Percentiles rank a stretch among this genome's conserved stretches.
Conservation (phyloP, 2,888 invertebrate species). For the Embidobia sp. region DNA sequence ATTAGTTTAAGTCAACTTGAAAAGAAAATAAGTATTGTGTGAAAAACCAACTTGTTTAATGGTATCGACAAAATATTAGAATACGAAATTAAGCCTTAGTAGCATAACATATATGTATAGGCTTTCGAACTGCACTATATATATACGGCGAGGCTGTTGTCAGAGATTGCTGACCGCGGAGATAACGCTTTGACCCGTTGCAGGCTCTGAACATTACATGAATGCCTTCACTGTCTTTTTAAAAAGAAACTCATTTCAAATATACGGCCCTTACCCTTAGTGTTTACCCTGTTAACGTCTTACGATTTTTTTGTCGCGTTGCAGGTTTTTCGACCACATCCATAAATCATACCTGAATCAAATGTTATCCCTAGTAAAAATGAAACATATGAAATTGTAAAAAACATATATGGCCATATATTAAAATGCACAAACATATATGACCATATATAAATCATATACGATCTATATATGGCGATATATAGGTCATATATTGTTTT, state of each 20-base stretch:
- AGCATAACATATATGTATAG: slow-evolving; percentile 49
- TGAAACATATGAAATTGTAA: too few species aligned
- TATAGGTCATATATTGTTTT: too few species aligned
- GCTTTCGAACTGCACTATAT: slow-evolving; percentile 41
- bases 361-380: too few species aligned
- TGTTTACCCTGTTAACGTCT: slow-evolving; percentile 47
- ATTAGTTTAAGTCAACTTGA: too few species aligned
- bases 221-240: slow-evolving; percentile 79
- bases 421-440: too few species aligned
- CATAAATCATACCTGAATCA: slow-evolving; percentile 53
- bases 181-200: slow-evolving; percentile 81
- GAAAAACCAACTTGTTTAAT: too few species aligned
- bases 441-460: too few species aligned
- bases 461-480: too few species aligned
- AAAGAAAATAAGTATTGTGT: too few species aligned
- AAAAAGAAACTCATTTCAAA: slow-evolving; percentile 67
- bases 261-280: slow-evolving; percentile 68
- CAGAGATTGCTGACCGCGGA: slow-evolving; percentile 80
- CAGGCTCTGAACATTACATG: slow-evolving; percentile 76
- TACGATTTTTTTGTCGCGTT: slow-evolving; percentile 41
- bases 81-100: slow-evolving; percentile 63
- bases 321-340: slow-evolving; percentile 30
- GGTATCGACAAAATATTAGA: slow-evolving; percentile 34
- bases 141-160: slow-evolving; percentile 77
- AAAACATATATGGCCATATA: too few species aligned